Evolutionary conservation across 2,113 vertebrate genomes (phyloP).

Genomic region (Mobula hypostoma): DNA sequence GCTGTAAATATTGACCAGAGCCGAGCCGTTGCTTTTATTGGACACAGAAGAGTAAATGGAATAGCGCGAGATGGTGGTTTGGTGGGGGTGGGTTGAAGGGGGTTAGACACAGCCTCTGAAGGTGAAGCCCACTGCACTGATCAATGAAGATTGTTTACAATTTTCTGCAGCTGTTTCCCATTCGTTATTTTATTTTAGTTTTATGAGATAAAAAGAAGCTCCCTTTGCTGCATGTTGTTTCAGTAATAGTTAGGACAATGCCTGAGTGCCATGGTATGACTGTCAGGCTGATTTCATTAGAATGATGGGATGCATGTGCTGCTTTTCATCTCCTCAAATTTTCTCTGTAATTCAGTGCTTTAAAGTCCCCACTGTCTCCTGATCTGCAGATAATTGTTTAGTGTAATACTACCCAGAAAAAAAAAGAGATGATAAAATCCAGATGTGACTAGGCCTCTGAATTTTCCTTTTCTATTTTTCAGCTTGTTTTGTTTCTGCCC

Average conservation of each 20-base stretch:
- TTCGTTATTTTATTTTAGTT: slow-evolving; percentile 48
- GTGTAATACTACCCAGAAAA: slow-evolving; percentile 83
- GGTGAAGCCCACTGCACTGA: slow-evolving; percentile 27
- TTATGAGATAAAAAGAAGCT: slow-evolving; percentile 41
- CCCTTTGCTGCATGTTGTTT: slow-evolving; percentile 56
- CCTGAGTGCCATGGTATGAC: slow-evolving; percentile 54
- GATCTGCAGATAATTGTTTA: slow-evolving; percentile 81
- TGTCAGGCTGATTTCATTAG: slow-evolving; percentile 72
- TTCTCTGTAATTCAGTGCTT: slow-evolving; percentile 69
- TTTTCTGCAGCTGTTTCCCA: slow-evolving; percentile 40
- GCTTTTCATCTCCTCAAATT: slow-evolving; percentile 63
- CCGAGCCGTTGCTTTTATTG: slow-evolving; percentile 28
- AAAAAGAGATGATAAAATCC: slow-evolving; percentile 82
- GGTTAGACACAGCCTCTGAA: neutral
- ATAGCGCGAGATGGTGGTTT: neutral
- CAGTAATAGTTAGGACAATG: slow-evolving; percentile 56
- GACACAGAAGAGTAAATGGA: slow-evolving; percentile 19
- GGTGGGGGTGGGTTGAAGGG: neutral
- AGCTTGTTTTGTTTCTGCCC: slow-evolving; percentile 45
- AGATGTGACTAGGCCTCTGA: slow-evolving; percentile 69
- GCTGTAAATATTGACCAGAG: slow-evolving; percentile 33
- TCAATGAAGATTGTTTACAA: slow-evolving; percentile 29
- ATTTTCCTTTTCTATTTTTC: slow-evolving; percentile 56
- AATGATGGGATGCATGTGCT: slow-evolving; percentile 65
- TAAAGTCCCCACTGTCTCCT: slow-evolving; percentile 75